A percentile compares a stretch with the other conserved stretches of the same genome.
Conservation (phyloP, 2,888 invertebrate species). For the Linnaemya tessellans region DNA sequence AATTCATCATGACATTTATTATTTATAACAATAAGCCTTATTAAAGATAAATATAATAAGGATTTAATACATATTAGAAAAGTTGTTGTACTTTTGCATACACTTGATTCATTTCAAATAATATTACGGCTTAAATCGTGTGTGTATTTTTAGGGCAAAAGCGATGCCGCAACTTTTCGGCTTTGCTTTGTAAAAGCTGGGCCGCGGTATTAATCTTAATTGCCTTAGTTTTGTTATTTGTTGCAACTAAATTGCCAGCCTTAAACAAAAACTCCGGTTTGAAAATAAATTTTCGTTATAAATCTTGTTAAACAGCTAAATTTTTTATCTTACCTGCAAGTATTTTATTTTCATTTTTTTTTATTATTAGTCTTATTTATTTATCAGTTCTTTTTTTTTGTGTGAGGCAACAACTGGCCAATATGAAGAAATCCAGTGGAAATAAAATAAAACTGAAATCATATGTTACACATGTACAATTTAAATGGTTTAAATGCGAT, state of each 20-base stretch:
- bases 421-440: conserved; percentile 35
- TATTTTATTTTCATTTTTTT: conserved; percentile 1
- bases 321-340: conserved; percentile 58
- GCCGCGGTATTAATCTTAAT: conserved; percentile 59
- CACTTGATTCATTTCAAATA: background rate
- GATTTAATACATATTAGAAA: background rate
- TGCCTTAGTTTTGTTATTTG: conserved; percentile 55
- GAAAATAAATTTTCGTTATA: conserved; percentile 65
- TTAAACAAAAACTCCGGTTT: conserved; percentile 48
- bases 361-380: background rate
- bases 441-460: conserved; percentile 58
- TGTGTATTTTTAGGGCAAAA: background rate
- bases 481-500: conserved; percentile 56
- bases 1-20: background rate
- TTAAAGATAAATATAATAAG: background rate
- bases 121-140: conserved; percentile 19
- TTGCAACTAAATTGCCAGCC: conserved; percentile 19
- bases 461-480: conserved; percentile 68
- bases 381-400: background rate
- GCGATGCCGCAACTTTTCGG: conserved; percentile 33
- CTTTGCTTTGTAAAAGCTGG: conserved; percentile 40
- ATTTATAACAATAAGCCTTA: background rate
- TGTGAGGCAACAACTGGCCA: conserved; percentile 7
- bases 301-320: conserved; percentile 70
- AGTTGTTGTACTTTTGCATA: background rate